Conservation (phyloP, 2,888 invertebrate genomes). For the Drosophila vallismaia region DNA sequence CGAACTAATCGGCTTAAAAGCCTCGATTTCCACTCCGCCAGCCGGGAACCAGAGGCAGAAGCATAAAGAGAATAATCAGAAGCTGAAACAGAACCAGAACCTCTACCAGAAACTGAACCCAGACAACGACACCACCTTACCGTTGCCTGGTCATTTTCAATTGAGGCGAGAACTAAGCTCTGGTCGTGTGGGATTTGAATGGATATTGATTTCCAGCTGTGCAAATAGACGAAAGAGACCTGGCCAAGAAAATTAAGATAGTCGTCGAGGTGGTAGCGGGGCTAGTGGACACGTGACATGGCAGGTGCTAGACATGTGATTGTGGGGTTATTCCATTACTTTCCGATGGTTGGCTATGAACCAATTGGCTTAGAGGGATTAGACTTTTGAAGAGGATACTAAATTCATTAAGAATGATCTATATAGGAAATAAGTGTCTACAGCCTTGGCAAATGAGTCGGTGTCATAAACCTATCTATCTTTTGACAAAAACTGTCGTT, state of each 20-base stretch:
- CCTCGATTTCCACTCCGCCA: conserved; percentile 57
- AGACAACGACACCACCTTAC: conserved; percentile 31
- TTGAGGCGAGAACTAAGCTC: conserved; percentile 56
- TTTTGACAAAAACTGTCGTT: not conserved
- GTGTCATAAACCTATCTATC: not conserved
- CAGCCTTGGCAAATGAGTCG: not conserved
- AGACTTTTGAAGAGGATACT: not conserved
- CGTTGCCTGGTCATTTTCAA: conserved; percentile 39
- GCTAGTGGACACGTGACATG: conserved; percentile 39
- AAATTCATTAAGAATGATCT: not conserved
- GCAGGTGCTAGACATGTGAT: conserved; percentile 40
- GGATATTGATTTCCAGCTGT: conserved; percentile 66
- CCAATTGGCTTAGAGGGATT: not conserved
- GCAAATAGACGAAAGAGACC: conserved; percentile 34
- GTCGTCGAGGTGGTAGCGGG: conserved; percentile 24
- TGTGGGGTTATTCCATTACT: not conserved
- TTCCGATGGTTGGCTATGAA: not conserved
- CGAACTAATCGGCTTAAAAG: conserved; percentile 75
- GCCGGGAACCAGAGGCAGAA: conserved; percentile 20
- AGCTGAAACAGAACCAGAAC: conserved; percentile 23
- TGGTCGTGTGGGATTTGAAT: conserved; percentile 26
- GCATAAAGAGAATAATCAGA: conserved; percentile 3
- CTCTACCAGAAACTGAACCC: conserved; percentile 17
- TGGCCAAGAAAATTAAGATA: conserved; percentile 37
- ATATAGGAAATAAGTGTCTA: not conserved